Base-by-base conservation (phyloP, 2,888 invertebrate genomes). In the Artemia sinica region DNA sequence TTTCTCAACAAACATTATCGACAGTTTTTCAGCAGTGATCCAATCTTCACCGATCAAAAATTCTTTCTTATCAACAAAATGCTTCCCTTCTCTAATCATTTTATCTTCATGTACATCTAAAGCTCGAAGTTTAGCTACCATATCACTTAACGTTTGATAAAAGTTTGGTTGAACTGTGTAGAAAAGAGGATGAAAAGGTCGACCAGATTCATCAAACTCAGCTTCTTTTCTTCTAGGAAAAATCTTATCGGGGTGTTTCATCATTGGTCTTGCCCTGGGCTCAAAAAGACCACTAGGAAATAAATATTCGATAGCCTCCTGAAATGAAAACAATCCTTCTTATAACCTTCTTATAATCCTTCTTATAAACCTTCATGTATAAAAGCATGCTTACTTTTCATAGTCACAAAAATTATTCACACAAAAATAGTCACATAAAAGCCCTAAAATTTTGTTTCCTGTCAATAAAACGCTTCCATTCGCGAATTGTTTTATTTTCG, bases 241-340 rank as follows among this genome's bases (percentile, higher is more conserved):
- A n/a, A 91, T 81, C 79, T 90, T 86, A 75, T 86, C 85, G 49
- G 97, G 96, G 48, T 89, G 87, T 76, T 86, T 87, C 91, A 98
- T 89, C 14, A 88, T 78, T 0, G 98, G 97, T 68, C 91, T 83
- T 0, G 96, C 94, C 73, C 82, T 84, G 73, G 84, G 85, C 69
- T 91, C 89, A 76, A 83, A 91, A 69, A 98, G 80, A 8, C 93
- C 95, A 70, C 95, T 95, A 8, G 98, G 98, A 75, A 98, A 89
- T n/a, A 98, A 80, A 79, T 98, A 98, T 72, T 84, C 83, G 74
- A 98, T 91, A 4, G 95, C 89, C 76, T 84, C 84, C 89, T 89
- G 77, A 71, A 81, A 79, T 72, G 72, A 72, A 71, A 71, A 72
- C 63, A 74, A 72, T 41, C 41, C 41, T 41, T 41, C 41, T 41